A percentile compares a stretch with the other conserved stretches of the same genome.
Conservation (phyloP, 2,797 vertebrate genomes). For the Poeciliopsis turneri region DNA sequence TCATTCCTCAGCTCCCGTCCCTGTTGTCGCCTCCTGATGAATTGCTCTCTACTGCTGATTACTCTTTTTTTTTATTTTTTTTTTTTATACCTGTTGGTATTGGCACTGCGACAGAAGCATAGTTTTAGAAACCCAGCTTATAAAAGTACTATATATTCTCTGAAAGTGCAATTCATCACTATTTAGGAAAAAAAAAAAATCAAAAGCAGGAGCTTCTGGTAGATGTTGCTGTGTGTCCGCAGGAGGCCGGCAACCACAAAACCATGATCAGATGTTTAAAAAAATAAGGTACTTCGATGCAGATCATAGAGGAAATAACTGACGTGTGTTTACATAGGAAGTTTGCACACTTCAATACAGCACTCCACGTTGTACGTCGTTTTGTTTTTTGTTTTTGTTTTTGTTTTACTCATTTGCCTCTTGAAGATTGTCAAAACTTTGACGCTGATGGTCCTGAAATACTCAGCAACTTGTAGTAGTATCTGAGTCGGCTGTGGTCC, state of each 20-base stretch:
- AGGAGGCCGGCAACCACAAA: not conserved
- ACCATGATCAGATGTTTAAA: not conserved
- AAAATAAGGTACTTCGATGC: not conserved
- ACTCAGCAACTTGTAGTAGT: constrained; percentile 29
- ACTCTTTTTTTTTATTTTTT: no score
- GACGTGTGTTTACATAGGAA: constrained; percentile 10
- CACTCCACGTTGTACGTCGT: constrained; percentile 17
- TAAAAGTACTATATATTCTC: not conserved
- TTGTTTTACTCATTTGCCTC: not conserved
- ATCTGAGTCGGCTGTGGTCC: constrained; percentile 48
- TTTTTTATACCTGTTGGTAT: not conserved
- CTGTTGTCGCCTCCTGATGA: not conserved
- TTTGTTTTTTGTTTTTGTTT: constrained; percentile 17
- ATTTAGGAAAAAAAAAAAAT: not conserved
- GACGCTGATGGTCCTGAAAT: constrained; percentile 2
- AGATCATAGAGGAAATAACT: not conserved
- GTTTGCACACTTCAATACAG: constrained; percentile 14
- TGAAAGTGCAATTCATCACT: not conserved
- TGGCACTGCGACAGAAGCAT: not conserved
- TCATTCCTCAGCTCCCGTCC: not conserved
- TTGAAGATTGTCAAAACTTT: constrained; percentile 15
- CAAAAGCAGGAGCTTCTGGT: not conserved
- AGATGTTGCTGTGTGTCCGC: not conserved
- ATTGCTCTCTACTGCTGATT: not conserved
- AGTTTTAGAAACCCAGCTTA: not conserved